Evolutionary conservation across 2,888 invertebrate species (phyloP), one percentile per base, ranked within the genome.

Genomic region (Stramonita haemastoma): DNA sequence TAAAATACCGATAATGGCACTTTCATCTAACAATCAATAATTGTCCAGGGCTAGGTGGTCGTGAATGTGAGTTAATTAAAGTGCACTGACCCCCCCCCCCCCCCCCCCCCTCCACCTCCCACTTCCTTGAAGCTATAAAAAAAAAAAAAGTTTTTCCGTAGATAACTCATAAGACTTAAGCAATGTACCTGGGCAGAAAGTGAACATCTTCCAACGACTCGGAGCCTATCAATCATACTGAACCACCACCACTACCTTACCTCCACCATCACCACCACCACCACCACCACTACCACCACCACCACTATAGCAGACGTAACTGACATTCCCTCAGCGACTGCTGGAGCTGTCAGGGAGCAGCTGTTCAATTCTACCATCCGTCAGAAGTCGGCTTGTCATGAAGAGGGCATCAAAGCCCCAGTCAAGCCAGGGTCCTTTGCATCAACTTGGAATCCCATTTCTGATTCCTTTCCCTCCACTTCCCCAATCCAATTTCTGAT

Each of bases 301-400:
- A 66, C 17, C 66, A 66, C 66, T 26, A 66, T 13, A 66, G 66
- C 66, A 66, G 66, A 66, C 66, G 66, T 66, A 66, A 66, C 34
- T 13, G 15, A 22, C 34, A 81, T 81, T 32, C 34, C 81, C 34
- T 81, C 17, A 11, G 34, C 34, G 29, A 17, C 46, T 36, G n/a
- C 56, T 34, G 19, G 13, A 26, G 26, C 36, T 83, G 56, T 46
- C 83, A 83, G 34, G 56, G 26, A 56, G 46, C 83, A 83, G 83
- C 83, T 83, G 83, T 83, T 83, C 46, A 83, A 83, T 56, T 46
- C 83, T 22, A 83, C 36, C 83, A 83, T 17, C 83, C 46, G 83
- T 56, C 83, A 83, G 83, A 34, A 83, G 19, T 26, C 83, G 36
- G 56, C n/a, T 19, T 56, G 83, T 83, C 83, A 83, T 83, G 46